Conservation (phyloP, 2,797 vertebrate species). For the Aphelocoma californica region DNA sequence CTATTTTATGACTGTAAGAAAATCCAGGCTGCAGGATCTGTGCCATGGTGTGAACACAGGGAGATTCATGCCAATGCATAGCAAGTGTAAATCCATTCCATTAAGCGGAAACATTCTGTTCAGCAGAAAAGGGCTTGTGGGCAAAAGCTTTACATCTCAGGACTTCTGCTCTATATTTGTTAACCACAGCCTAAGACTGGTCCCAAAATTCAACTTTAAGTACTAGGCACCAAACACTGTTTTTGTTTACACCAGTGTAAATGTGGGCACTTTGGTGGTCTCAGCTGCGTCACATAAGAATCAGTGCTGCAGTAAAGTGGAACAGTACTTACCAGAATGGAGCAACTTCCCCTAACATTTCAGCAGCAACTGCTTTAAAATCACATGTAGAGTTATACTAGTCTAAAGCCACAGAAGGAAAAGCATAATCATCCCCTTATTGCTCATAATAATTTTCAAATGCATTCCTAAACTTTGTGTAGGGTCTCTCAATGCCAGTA, state of each 20-base stretch:
- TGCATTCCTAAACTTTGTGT: conserved; percentile 57
- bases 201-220: neutral
- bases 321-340: neutral
- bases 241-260: neutral
- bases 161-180: neutral
- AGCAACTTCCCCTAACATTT: neutral
- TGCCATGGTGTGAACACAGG: neutral
- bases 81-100: neutral
- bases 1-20: neutral
- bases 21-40: neutral
- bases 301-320: neutral
- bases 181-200: neutral
- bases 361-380: conserved; percentile 22
- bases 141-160: neutral
- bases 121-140: neutral
- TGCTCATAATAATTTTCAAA: conserved; percentile 36
- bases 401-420: conserved; percentile 32
- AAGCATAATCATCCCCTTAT: conserved; percentile 29
- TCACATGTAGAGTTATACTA: neutral
- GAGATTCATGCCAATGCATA: neutral
- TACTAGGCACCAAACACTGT: neutral
- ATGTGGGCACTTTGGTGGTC: neutral
- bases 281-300: neutral
- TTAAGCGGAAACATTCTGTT: neutral
- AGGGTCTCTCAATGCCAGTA: conserved; percentile 61